Conservation (phyloP, 2,888 invertebrate genomes). For the Apomyelois bistriatella region DNA sequence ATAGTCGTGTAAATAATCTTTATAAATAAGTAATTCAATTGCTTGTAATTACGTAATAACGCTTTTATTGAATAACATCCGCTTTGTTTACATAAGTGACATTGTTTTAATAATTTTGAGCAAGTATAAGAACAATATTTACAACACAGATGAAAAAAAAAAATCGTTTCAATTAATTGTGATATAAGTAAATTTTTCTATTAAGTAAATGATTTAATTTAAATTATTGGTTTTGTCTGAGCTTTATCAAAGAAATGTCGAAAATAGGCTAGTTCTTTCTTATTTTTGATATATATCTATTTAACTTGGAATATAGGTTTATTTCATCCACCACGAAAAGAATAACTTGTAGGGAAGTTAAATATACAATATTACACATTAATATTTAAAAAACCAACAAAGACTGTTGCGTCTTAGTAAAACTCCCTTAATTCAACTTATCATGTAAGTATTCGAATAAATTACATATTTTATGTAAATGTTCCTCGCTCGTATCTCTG, state of each 20-base stretch:
- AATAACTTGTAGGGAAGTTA: too few relatives aligned
- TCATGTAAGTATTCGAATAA: constrained; percentile 24
- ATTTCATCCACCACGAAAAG: too few relatives aligned
- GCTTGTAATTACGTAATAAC: neutral
- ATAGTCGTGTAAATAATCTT: neutral
- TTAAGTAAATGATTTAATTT: too few relatives aligned
- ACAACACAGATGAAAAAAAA: too few relatives aligned
- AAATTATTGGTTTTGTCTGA: too few relatives aligned
- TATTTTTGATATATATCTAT: too few relatives aligned
- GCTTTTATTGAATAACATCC: constrained; percentile 6
- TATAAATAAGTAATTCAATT: neutral
- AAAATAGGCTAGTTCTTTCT: too few relatives aligned
- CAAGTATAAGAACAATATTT: too few relatives aligned
- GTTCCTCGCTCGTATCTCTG: constrained; percentile 29
- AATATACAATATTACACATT: neutral
- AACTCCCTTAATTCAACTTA: constrained; percentile 5
- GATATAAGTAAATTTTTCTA: too few relatives aligned
- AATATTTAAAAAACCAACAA: neutral
- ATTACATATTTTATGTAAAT: constrained; percentile 39
- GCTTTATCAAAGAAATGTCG: too few relatives aligned
- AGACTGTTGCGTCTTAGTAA: constrained; percentile 1
- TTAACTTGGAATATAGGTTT: too few relatives aligned
- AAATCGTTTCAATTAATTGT: too few relatives aligned
- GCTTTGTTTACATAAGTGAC: constrained; percentile 5
- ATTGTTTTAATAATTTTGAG: neutral